A percentile compares a stretch with the other conserved stretches of the same genome.
These are phyloP conservation scores for Macrochelys suwanniensis DNA, from an alignment of 2,797 vertebrate genomes.

Conservation along the genomic window DNA sequence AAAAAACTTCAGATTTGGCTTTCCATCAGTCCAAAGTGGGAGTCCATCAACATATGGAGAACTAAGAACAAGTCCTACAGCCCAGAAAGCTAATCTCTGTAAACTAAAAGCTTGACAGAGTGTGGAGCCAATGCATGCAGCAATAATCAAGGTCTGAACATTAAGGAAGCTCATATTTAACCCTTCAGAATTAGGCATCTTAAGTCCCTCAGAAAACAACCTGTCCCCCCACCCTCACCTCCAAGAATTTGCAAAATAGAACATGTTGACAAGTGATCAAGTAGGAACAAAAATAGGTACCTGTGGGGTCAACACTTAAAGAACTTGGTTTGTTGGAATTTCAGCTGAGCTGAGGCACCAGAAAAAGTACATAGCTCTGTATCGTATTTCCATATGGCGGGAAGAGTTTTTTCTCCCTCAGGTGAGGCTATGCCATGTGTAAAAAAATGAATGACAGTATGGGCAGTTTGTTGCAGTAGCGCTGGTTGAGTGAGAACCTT, in stretches of 20 bases:
- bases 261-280: slow-evolving; percentile 21
- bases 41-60: background rate
- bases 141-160: too few species aligned
- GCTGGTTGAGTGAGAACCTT: slow-evolving; percentile 15
- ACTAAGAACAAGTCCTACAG: too few species aligned
- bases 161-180: too few species aligned
- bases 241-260: background rate
- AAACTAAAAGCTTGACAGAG: too few species aligned
- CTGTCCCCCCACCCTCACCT: too few species aligned
- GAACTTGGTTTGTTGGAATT: slow-evolving; percentile 24
- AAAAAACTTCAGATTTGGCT: background rate
- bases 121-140: too few species aligned
- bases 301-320: background rate
- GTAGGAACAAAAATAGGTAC: background rate
- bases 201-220: too few species aligned
- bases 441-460: slow-evolving; percentile 37
- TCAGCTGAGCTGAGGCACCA: slow-evolving; percentile 15
- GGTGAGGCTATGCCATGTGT: slow-evolving; percentile 30
- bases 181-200: too few species aligned
- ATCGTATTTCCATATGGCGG: background rate
- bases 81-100: too few species aligned
- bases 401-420: slow-evolving; percentile 38
- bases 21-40: background rate
- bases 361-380: background rate
- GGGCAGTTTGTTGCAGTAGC: slow-evolving; percentile 41